phyloP scores from a whole-genome alignment of 2,888 invertebrate genomes.

The Sarcophaga caerulescens region DNA sequence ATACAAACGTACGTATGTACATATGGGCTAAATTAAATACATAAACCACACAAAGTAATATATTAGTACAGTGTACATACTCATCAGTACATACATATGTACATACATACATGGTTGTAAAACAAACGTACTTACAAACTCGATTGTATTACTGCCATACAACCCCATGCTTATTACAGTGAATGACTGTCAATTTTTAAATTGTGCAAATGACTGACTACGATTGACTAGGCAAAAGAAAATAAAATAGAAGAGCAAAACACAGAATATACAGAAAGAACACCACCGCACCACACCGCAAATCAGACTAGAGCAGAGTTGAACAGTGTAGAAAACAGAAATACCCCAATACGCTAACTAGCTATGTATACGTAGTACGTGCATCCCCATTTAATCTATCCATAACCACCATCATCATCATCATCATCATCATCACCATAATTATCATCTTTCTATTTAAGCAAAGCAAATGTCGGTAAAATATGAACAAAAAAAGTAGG shows the following conservation, averaged over 20 bases:
- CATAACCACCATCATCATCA: background rate
- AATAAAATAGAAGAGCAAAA: background rate
- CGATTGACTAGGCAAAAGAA: constrained; percentile 7
- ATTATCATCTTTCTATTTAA: constrained; percentile 28
- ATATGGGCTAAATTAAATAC: too few species aligned
- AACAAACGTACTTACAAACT: constrained; percentile 3
- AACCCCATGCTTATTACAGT: constrained; percentile 43
- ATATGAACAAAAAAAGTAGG: constrained; percentile 32
- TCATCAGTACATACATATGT: background rate
- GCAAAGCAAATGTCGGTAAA: constrained; percentile 29
- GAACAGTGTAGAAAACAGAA: background rate
- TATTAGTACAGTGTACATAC: too few species aligned
- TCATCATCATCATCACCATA: background rate
- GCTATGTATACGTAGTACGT: background rate
- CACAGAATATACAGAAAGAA: constrained; percentile 13
- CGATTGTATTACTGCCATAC: background rate
- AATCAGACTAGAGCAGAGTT: background rate
- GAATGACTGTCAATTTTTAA: constrained; percentile 60
- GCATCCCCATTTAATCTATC: constrained; percentile 5
- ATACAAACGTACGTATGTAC: too few species aligned
- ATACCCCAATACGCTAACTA: background rate
- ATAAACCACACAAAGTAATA: too few species aligned
- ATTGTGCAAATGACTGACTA: constrained; percentile 36
- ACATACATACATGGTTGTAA: constrained; percentile 18
- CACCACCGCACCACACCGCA: background rate